Evolutionary conservation across 2,888 invertebrate species (phyloP), one percentile per base, ranked within the genome.

Genomic region (Microplitis manilae): DNA sequence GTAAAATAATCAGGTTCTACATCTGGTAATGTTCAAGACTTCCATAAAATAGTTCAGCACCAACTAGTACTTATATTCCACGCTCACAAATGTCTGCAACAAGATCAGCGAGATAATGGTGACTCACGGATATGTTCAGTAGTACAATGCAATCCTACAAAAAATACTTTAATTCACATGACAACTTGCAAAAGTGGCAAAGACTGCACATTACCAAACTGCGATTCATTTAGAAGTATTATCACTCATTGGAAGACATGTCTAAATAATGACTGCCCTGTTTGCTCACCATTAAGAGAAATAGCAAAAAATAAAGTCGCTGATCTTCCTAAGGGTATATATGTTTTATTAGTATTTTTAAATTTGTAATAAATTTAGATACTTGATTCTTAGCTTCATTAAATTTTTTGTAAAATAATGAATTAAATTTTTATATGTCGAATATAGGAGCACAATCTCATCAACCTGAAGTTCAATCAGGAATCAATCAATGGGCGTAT

Each of bases 201-300:
- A 90, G 94, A 94, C 86, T 97, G 97, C 90, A 92, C 94, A 78
- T 96, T 98, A 80, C 96, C 99, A 39, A 99, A 99, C 88, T 99
- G 99, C 91, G 98, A 98, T 81, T 98, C 98, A 20, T 99, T 99
- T 9, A 93, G 99, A 82, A 99, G 99, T 91, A 99, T 99, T 80
- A 97, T 99, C 81, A 96, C 97, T 81, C 99, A 99, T 90, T 99
- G 99, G 98, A 99, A 98, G 91, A 97, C 98, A 89, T 99, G 99
- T 90, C 95, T 94, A 77, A 93, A 98, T 81, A 94, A 94, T 84
- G 99, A 99, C 91, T 99, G 99, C 91, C 98, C 98, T 5, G 98
- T 99, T 38, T 99, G 99, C 91, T 94, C 97, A 88, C 99, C 99
- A 1, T 93, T 99, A 80, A 98, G 99, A 88, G 96, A 97, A 90